Percentiles rank a stretch among this genome's conserved stretches.
phyloP scores from a whole-genome alignment of 2,888 invertebrate genomes.

The Trachelus troglodyta region DNA sequence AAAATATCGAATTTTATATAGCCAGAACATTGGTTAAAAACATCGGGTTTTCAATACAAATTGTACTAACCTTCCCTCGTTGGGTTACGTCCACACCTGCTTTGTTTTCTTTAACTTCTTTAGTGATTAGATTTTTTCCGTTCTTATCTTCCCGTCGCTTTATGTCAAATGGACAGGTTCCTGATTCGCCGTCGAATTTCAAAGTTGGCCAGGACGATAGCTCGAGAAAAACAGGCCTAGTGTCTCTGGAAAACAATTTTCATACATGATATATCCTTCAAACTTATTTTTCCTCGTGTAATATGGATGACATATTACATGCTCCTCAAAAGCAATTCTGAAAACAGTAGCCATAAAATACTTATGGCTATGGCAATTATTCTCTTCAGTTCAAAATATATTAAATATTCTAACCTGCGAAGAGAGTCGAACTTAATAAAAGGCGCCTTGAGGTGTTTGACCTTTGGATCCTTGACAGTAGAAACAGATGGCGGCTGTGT shows the following conservation, averaged over 20 bases:
- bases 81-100: constrained; percentile 44
- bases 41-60: background rate
- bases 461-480: constrained; percentile 59
- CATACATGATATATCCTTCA: no score
- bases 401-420: constrained; percentile 69
- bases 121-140: constrained; percentile 28
- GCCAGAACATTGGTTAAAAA: background rate
- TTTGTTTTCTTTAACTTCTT: constrained; percentile 56
- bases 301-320: no score
- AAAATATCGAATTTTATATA: background rate
- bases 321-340: no score
- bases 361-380: background rate
- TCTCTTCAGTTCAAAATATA: background rate
- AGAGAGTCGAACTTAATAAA: constrained; percentile 80
- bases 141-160: constrained; percentile 49
- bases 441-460: constrained; percentile 74
- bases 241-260: constrained; percentile 61
- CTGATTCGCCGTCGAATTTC: constrained; percentile 64
- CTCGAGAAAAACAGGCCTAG: constrained; percentile 74
- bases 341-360: background rate
- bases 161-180: constrained; percentile 63
- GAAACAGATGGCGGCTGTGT: constrained; percentile 7
- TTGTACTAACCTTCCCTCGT: constrained; percentile 51
- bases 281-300: no score
- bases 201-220: constrained; percentile 74